Evolutionary conservation across 2,888 invertebrate genomes (phyloP), one percentile per base, ranked within the genome.

Genomic region (Polylopha cassiicola): DNA sequence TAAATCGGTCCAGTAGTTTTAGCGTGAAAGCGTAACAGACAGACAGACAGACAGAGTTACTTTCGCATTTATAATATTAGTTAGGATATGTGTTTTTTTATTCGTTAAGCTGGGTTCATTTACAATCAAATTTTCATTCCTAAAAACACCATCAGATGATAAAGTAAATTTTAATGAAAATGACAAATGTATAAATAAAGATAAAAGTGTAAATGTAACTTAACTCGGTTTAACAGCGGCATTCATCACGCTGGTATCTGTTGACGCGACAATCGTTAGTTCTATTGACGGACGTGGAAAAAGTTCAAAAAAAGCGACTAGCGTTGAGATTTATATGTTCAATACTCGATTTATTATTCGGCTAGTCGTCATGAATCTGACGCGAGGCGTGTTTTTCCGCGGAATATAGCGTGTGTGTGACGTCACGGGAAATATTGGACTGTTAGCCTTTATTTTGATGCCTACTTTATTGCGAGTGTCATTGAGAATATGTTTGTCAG

Each of bases 301-400:
- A 13, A 39, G 37, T 34, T 32, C 42, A 48, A 55, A 53, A 50
- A 47, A 46, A 43, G 45, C 39, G 24, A 43, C 50, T 46, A 48
- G 44, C 47, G 38, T 31, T 2, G 17, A 47, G 55, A 56, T 56
- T 53, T 56, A 56, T 51, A 22, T 39, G 43, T 43, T 28, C 43
- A 43, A 49, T 41, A 29, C 37, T 38, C 45, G 53, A 56, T 56
- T 50, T 56, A 52, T 55, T 47, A 38, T 39, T 31, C 37, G 36
- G 26, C 14, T 37, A 42, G 44, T 44, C 37, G 44, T 39, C 43
- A 50, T 52, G 50, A 52, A 51, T 50, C 37, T 44, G 39, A 37
- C 43, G 50, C 39, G 28, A 29, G 44, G 34, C 32, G 37, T 48
- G 48, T 44, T 46, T 39, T 26, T 31, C 36, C 39, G 21, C 38